phyloP scores from a whole-genome alignment of 2,888 invertebrate species.

The Aromia moschata region DNA sequence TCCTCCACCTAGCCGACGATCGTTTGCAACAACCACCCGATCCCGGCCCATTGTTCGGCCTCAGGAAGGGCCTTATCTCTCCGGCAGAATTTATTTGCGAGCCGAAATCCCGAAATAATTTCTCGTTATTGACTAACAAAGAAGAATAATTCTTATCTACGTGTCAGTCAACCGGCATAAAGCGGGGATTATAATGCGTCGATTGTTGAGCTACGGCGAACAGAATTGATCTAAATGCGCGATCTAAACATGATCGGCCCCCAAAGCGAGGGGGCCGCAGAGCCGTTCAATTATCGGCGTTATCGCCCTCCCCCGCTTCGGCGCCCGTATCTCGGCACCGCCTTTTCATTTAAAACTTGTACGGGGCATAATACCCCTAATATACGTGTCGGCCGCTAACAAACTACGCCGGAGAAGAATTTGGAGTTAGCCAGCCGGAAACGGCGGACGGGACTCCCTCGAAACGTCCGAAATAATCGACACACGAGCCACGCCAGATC shows the following conservation, averaged over 20 bases:
- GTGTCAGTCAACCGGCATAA: constrained; percentile 57
- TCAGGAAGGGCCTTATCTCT: constrained; percentile 9
- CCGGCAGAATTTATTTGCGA: constrained; percentile 15
- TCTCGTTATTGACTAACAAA: constrained; percentile 50
- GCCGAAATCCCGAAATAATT: constrained; percentile 48
- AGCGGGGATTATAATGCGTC: constrained; percentile 61
- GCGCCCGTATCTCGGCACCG: constrained; percentile 58
- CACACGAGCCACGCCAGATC: constrained; percentile 26
- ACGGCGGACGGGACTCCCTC: constrained; percentile 32
- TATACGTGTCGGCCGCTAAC: constrained; percentile 46
- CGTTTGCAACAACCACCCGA: too few relatives aligned
- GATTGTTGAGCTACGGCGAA: constrained; percentile 63
- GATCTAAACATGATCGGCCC: constrained; percentile 62
- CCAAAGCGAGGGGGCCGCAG: constrained; percentile 56
- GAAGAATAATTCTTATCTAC: constrained; percentile 56
- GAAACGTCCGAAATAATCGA: constrained; percentile 27
- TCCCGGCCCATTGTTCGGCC: too few relatives aligned
- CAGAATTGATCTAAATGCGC: constrained; percentile 63
- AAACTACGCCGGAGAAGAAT: constrained; percentile 43
- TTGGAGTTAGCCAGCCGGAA: constrained; percentile 43
- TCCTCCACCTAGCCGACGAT: too few relatives aligned
- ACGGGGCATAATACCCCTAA: constrained; percentile 49
- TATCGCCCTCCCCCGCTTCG: constrained; percentile 57
- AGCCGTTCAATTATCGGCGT: constrained; percentile 61
- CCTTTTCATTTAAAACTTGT: constrained; percentile 56